Conservation (phyloP, 2,113 vertebrate genomes). For the Bombycilla garrulus region DNA sequence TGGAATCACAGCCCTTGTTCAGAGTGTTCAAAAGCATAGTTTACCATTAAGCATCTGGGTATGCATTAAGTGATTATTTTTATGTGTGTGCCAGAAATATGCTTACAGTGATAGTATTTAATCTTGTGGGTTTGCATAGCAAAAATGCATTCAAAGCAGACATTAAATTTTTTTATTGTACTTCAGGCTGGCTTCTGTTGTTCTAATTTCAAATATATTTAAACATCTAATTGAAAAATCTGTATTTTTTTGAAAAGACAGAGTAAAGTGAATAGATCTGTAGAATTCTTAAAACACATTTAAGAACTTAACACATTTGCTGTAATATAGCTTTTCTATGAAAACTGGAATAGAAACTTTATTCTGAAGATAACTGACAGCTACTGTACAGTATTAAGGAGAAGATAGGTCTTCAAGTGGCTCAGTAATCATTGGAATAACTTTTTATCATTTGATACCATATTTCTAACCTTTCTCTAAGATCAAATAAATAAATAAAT, state of each 20-base stretch:
- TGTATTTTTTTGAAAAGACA: conserved; percentile 12
- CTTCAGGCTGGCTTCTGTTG: conserved; percentile 63
- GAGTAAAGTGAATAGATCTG: neutral
- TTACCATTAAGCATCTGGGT: neutral
- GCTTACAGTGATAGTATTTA: neutral
- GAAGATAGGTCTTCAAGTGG: neutral
- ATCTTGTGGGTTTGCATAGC: conserved; percentile 12
- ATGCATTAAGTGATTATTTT: conserved; percentile 12
- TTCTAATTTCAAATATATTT: conserved; percentile 36
- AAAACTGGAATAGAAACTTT: conserved; percentile 11
- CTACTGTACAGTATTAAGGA: neutral
- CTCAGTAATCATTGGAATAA: neutral
- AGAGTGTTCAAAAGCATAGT: neutral
- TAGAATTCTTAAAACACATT: neutral
- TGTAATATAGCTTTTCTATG: conserved; percentile 23
- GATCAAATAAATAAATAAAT: neutral
- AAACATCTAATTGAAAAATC: conserved; percentile 36
- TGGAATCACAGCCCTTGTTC: neutral
- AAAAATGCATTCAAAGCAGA: conserved; percentile 31
- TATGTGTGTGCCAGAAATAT: neutral
- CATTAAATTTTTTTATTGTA: conserved; percentile 7
- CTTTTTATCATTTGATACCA: neutral
- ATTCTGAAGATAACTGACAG: neutral
- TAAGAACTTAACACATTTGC: neutral
- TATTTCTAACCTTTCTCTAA: conserved; percentile 20